These are phyloP conservation scores for Acleris sparsana DNA, from an alignment of 2,888 invertebrate genomes.

Conservation along the genomic window DNA sequence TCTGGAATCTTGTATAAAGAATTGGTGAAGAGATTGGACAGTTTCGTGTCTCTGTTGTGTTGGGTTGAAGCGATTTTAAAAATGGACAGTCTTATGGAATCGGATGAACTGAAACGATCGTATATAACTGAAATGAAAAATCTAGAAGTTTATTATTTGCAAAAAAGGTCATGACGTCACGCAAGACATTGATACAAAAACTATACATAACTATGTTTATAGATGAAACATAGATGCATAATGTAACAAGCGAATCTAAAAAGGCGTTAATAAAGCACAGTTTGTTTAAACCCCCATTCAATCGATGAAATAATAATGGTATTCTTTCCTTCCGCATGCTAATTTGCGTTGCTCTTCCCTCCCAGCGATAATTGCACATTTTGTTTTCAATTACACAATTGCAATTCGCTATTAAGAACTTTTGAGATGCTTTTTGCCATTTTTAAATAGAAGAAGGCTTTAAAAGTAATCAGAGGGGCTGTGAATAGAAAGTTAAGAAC, in stretches of 20 bases:
- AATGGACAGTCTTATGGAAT: background rate
- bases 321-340: background rate
- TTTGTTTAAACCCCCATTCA: background rate
- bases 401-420: conserved; percentile 61
- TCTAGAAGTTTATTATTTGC: no score
- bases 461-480: conserved; percentile 76
- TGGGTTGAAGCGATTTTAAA: conserved; percentile 41
- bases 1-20: conserved; percentile 80
- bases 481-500: conserved; percentile 64
- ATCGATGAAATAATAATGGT: background rate
- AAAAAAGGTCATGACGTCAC: no score
- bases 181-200: no score
- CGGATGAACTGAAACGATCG: no score
- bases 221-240: no score
- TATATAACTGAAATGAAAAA: no score
- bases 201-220: no score
- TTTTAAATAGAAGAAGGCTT: conserved; percentile 68
- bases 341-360: conserved; percentile 59
- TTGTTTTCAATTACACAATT: conserved; percentile 70
- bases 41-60: conserved; percentile 61
- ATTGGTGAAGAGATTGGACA: conserved; percentile 78
- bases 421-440: conserved; percentile 64
- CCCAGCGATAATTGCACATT: conserved; percentile 59
- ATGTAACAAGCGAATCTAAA: no score
- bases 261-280: no score